A percentile compares a stretch with the other conserved stretches of the same genome.
phyloP scores from a whole-genome alignment of 2,888 invertebrate species.

The Ganaspis brasiliensis region DNA sequence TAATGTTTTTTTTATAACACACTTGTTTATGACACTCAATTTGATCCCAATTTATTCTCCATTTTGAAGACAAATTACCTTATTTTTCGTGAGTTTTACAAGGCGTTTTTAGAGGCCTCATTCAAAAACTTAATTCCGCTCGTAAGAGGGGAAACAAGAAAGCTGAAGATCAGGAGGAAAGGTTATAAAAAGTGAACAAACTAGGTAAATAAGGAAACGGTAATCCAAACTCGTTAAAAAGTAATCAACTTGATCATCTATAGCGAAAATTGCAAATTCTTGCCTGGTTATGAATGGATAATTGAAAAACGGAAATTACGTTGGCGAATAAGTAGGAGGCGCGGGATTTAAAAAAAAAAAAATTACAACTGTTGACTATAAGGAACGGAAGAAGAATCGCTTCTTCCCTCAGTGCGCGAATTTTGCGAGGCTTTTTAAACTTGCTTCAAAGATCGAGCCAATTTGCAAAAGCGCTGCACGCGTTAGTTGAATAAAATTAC shows the following conservation, averaged over 20 bases:
- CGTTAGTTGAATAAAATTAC: slow-evolving; percentile 51
- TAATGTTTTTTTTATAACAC: no score
- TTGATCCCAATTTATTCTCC: no score
- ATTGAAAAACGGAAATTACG: slow-evolving; percentile 35
- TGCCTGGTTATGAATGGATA: slow-evolving; percentile 31
- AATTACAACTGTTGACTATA: slow-evolving; percentile 33
- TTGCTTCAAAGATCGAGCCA: slow-evolving; percentile 35
- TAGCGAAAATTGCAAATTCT: slow-evolving; percentile 17
- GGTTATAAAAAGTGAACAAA: slow-evolving; percentile 3
- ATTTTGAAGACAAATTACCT: no score
- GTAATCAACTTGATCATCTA: slow-evolving; percentile 27
- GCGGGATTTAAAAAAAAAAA: slow-evolving; percentile 12
- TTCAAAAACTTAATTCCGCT: no score
- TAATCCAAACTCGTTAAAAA: slow-evolving; percentile 31
- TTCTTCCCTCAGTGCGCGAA: background rate
- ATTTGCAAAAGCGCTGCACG: slow-evolving; percentile 47
- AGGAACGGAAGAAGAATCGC: slow-evolving; percentile 24
- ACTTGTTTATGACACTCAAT: no score
- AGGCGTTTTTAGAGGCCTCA: no score
- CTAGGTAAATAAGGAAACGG: background rate
- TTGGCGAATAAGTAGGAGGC: slow-evolving; percentile 20
- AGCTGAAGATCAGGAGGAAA: no score
- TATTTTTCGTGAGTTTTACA: no score
- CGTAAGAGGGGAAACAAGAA: background rate
- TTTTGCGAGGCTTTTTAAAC: background rate